These are phyloP conservation scores for Scaptomyza pallida DNA, from an alignment of 1,140 invertebrate genomes.

Conservation along the genomic window DNA sequence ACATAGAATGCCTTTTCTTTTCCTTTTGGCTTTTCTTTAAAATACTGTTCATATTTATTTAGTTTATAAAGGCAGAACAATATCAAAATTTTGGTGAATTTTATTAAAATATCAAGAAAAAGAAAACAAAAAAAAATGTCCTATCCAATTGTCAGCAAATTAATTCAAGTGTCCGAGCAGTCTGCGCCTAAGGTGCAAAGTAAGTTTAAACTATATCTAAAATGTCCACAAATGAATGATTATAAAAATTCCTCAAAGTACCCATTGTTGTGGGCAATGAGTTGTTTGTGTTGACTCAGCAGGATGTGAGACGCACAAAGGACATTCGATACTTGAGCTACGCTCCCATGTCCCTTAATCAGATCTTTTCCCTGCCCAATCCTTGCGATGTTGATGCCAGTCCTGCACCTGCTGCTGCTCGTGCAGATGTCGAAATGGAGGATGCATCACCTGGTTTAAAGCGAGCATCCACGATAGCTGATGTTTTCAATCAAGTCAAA, in stretches of 20 bases:
- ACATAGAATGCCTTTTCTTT: neutral
- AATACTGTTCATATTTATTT: neutral
- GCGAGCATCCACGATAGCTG: no score
- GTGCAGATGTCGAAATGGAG: neutral
- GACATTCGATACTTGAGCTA: conserved; percentile 53
- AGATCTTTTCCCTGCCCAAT: neutral
- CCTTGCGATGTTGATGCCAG: neutral
- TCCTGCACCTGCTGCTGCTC: neutral
- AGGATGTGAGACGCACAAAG: conserved; percentile 64
- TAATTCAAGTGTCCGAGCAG: conserved; percentile 66
- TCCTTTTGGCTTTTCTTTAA: neutral
- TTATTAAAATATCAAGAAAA: conserved; percentile 2
- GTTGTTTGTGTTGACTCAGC: conserved; percentile 56
- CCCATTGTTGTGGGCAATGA: conserved; percentile 63
- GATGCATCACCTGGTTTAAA: no score
- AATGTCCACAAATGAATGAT: neutral
- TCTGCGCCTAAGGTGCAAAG: conserved; percentile 49
- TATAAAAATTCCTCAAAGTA: conserved; percentile 27
- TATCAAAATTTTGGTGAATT: neutral
- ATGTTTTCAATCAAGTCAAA: conserved; percentile 34
- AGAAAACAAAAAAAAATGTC: conserved; percentile 14
- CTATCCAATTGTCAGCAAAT: conserved; percentile 16
- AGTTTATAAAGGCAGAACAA: neutral
- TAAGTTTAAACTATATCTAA: conserved; percentile 18
- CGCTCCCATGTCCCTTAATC: conserved; percentile 26